phyloP scores from a whole-genome alignment of 92 coral and sea anemone genomes.

The Meandrina meandrites region DNA sequence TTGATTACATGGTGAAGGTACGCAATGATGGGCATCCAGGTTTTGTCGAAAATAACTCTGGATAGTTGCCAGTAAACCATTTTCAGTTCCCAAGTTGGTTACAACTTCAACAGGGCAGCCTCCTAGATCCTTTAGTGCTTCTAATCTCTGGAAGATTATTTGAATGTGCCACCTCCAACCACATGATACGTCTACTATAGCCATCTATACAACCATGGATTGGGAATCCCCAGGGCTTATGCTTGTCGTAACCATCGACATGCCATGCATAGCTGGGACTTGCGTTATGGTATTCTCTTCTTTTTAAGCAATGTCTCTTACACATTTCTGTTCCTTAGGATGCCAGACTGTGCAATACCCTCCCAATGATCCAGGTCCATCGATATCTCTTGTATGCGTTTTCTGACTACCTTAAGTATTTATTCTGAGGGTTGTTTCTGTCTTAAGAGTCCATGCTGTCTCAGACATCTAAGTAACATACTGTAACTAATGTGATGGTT shows the following conservation, averaged over 20 bases:
- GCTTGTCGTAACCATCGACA: neutral
- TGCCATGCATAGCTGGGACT: neutral
- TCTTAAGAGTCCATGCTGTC: constrained; percentile 52
- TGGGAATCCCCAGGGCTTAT: neutral
- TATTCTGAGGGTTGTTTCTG: constrained; percentile 22
- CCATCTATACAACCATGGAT: neutral
- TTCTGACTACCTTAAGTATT: constrained; percentile 6
- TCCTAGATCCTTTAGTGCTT: neutral
- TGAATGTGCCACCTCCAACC: neutral
- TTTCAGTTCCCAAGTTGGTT: constrained; percentile 60
- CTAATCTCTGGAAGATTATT: neutral
- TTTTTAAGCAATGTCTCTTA: neutral
- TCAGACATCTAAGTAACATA: constrained; percentile 51
- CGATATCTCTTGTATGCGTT: constrained; percentile 45
- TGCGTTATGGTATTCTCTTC: neutral
- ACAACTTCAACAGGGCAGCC: constrained; percentile 63
- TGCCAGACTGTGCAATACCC: constrained; percentile 70
- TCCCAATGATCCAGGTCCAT: constrained; percentile 64
- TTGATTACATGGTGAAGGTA: neutral
- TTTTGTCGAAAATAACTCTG: constrained; percentile 55
- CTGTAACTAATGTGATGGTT: constrained; percentile 50
- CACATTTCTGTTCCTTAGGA: neutral
- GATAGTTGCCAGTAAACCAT: constrained; percentile 62
- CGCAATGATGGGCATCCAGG: neutral
- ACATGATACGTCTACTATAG: neutral